These are phyloP conservation scores for Notolabrus celidotus DNA, from an alignment of 2,797 vertebrate genomes.

Conservation along the genomic window DNA sequence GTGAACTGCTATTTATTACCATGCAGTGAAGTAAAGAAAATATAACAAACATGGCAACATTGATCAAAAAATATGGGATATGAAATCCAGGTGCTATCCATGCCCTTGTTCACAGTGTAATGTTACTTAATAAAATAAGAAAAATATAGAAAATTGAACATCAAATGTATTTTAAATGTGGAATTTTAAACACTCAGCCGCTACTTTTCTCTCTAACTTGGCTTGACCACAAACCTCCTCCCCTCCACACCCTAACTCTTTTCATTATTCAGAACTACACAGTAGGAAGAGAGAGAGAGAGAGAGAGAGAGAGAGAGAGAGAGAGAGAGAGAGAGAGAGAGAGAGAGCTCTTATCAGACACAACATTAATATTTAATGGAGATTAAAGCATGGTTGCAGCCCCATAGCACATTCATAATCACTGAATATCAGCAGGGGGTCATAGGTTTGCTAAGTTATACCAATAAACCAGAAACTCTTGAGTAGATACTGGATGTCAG, in stretches of 20 bases:
- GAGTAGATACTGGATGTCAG: slow-evolving; percentile 21
- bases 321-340: too few relatives aligned
- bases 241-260: slow-evolving; percentile 3
- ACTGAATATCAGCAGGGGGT: slow-evolving; percentile 29
- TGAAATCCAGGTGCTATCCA: too few relatives aligned
- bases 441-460: slow-evolving; percentile 41
- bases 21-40: too few relatives aligned
- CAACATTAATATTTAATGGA: slow-evolving; percentile 26
- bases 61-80: too few relatives aligned
- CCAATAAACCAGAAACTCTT: slow-evolving; percentile 43
- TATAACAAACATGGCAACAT: too few relatives aligned
- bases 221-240: slow-evolving; percentile 20
- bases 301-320: too few relatives aligned
- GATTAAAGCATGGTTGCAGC: slow-evolving; percentile 44
- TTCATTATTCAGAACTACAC: slow-evolving; percentile 45
- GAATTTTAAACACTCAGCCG: slow-evolving; percentile 10
- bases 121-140: too few relatives aligned
- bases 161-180: slow-evolving; percentile 3
- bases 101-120: too few relatives aligned
- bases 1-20: too few relatives aligned
- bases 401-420: slow-evolving; percentile 36
- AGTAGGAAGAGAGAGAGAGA: slow-evolving; percentile 1
- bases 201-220: slow-evolving; percentile 27
- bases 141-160: too few relatives aligned
- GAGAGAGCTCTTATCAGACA: slow-evolving; percentile 31